Conservation (phyloP, 92 coral and sea anemone species). For the Phenganax subtilis region DNA sequence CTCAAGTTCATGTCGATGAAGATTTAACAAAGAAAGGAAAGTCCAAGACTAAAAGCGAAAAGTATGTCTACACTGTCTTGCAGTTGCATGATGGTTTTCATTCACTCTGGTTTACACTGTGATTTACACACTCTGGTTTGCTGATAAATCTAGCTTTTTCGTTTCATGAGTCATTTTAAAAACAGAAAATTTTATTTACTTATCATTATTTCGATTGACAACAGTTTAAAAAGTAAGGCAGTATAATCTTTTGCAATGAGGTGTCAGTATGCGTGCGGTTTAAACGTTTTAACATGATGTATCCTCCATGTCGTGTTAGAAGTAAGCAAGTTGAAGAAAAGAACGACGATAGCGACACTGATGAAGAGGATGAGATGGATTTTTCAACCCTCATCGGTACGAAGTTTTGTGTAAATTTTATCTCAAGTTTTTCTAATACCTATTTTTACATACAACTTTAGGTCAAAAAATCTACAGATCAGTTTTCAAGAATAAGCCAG, state of each 20-base stretch:
- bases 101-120: background rate
- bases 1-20: slow-evolving; percentile 43
- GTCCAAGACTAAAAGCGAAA: slow-evolving; percentile 43
- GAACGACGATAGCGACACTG: slow-evolving; percentile 53
- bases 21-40: slow-evolving; percentile 45
- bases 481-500: slow-evolving; percentile 68
- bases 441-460: slow-evolving; percentile 1
- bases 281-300: too few relatives aligned
- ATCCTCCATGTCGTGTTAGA: slow-evolving; percentile 44
- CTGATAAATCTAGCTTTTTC: background rate
- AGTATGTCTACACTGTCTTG: slow-evolving; percentile 12
- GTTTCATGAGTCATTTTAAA: too few relatives aligned
- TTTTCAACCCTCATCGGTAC: slow-evolving; percentile 81
- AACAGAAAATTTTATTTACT: too few relatives aligned
- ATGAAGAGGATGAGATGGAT: slow-evolving; percentile 75
- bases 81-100: background rate
- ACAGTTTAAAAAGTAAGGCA: too few relatives aligned
- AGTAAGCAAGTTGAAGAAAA: slow-evolving; percentile 46
- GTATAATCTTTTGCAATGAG: too few relatives aligned
- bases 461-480: slow-evolving; percentile 90
- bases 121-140: background rate
- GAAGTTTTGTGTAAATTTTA: background rate
- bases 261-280: too few relatives aligned
- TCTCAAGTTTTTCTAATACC: background rate
- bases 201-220: too few relatives aligned